Evolutionary conservation across 2,888 invertebrate species (phyloP), one percentile per base, ranked within the genome.

Genomic region (Netelia melanura): DNA sequence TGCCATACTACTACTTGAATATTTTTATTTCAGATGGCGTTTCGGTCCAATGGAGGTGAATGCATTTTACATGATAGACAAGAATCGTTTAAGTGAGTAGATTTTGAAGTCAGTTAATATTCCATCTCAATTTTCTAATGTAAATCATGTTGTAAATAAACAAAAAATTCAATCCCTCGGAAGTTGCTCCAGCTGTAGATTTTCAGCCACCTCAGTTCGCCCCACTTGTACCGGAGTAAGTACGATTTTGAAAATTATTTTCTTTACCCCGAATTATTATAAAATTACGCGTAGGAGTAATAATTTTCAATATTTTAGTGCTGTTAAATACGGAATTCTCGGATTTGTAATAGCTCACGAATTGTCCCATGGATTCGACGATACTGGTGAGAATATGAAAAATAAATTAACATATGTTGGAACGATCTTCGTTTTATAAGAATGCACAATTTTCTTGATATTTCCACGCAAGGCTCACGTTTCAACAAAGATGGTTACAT

Each of bases 291-390:
- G 8, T 44, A n/a, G 3, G 8, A 8, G 1, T 6, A 68, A 30
- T 17, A 2, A 9, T 62, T 68, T 6, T 9, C 11, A 3, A 72
- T 67, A 25, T 8, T 54, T 17, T 78, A 89, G 89, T 8, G 84
- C 87, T 14, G 30, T 89, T 25, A 89, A 86, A 81, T 89, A 88
- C 11, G 89, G 87, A 58, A 76, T 71, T 14, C 65, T 83, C 6
- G 89, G 88, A 9, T 87, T 87, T 25, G 67, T 80, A n/a, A 61
- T 89, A 10, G 89, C 87, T 10, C 89, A 89, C 74, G 89, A 89
- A 80, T 71, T 89, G 30, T 85, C 87, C 1, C 89, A 89, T 21
- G 74, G 77, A 23, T 88, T 85, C 48, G 88, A 88, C 21, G 75
- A 68, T 10, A 71, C 56, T 58, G 89, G 89, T 89, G 64, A 68